Base-by-base conservation (phyloP, 2,888 invertebrate species). In the Lepeophtheirus nordmannii region DNA sequence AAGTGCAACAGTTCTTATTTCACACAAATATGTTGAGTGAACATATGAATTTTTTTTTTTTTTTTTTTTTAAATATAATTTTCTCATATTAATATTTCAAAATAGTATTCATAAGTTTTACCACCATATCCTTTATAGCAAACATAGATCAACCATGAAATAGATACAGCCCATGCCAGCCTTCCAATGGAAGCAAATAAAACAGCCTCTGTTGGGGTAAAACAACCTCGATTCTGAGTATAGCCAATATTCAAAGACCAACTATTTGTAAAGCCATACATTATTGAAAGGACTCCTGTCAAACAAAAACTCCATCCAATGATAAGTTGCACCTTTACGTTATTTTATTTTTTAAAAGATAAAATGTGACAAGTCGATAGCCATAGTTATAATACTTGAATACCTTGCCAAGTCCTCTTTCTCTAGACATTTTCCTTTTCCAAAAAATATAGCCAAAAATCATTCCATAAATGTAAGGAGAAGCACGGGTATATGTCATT, bases 71-170 rank as follows among this genome's bases (percentile, higher is more conserved):
- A n/a, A n/a, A n/a, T n/a, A n/a, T 30, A 7, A 30, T 30, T 30
- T 30, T 30, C 30, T 30, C 7, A 5, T 30, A 5, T 5, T 30
- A 30, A 30, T 5, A 30, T 7, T 7, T 30, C 30, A 30, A 30
- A 30, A 30, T 30, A 30, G 2, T 30, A 30, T 30, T 30, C 7
- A 30, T 30, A 30, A 68, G 72, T 73, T 69, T 74, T 74, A 20
- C 75, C 75, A 69, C 74, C 73, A 68, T 75, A 75, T 9, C 75
- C 75, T 14, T 74, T 74, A 12, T 17, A 14, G 23, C 60, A 60
- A 20, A 53, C 58, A 37, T 30, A 60, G 1, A 60, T 58, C 10
- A 59, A 20, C 65, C 60, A 60, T 10, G 60, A 65, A 30, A 65
- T 30, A 9, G 46, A 41, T 8, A 63, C 10, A 1, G 53, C 22